A percentile compares a stretch with the other conserved stretches of the same genome.
Evolutionary conservation across 2,888 invertebrate species (phyloP).

Genomic region (Andrena flavipes): DNA sequence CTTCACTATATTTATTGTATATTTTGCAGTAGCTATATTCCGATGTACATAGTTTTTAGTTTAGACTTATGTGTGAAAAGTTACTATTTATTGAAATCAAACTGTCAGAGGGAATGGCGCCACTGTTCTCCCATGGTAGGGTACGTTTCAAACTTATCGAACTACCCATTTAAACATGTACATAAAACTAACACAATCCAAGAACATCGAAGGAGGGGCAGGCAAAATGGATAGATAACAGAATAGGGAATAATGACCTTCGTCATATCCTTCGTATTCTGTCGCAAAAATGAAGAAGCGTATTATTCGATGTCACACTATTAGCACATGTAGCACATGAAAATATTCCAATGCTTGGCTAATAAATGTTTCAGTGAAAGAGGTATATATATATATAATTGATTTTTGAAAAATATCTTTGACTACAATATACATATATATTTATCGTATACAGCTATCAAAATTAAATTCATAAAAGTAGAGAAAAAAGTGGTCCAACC

Average conservation of each 20-base stretch:
- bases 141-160: too few species aligned
- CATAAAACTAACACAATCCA: conserved; percentile 46
- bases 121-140: too few species aligned
- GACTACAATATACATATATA: not conserved
- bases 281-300: conserved; percentile 76
- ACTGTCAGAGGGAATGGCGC: too few species aligned
- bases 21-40: too few species aligned
- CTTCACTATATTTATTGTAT: too few species aligned
- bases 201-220: conserved; percentile 68
- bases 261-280: conserved; percentile 84
- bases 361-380: not conserved
- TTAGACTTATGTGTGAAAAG: too few species aligned
- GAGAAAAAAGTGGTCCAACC: not conserved
- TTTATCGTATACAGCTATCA: not conserved
- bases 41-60: too few species aligned
- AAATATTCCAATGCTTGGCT: not conserved
- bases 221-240: conserved; percentile 73
- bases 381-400: not conserved
- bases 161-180: conserved; percentile 11
- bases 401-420: not conserved
- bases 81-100: too few species aligned
- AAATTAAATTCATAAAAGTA: not conserved
- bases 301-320: conserved; percentile 65
- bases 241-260: conserved; percentile 81
- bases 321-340: conserved; percentile 15